Evolutionary conservation across 2,797 vertebrate species (phyloP).

Genomic region (Sylvilagus floridanus): DNA sequence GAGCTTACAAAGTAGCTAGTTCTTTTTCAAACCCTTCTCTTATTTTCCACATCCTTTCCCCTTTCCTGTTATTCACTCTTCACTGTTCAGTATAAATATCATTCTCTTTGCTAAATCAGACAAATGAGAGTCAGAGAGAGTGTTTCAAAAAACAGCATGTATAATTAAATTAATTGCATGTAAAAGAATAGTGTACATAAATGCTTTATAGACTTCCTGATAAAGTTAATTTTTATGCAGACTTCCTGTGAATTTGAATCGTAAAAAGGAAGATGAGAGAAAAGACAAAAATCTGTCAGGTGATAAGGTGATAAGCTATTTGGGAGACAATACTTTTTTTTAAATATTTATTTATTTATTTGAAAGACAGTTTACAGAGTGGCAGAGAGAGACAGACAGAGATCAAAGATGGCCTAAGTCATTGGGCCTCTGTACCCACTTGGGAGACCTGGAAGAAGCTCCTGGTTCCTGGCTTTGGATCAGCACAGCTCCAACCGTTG

Average conservation of each 20-base stretch:
- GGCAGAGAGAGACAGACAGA: too few relatives aligned
- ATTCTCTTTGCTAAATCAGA: neutral
- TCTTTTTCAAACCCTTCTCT: constrained; percentile 6
- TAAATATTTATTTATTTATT: too few relatives aligned
- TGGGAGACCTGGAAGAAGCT: too few relatives aligned
- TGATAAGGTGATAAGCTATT: neutral
- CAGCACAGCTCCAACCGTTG: too few relatives aligned
- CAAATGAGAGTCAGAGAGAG: neutral
- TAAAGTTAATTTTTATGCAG: constrained; percentile 32
- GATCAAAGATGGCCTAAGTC: too few relatives aligned
- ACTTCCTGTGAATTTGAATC: constrained; percentile 35
- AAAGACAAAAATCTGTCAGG: neutral
- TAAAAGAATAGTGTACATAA: constrained; percentile 12
- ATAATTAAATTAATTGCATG: constrained; percentile 7
- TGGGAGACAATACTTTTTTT: neutral
- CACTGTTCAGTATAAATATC: constrained; percentile 10
- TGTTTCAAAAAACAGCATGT: neutral
- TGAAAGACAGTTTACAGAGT: too few relatives aligned
- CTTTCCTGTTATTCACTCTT: constrained; percentile 8
- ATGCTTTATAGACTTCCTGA: neutral
- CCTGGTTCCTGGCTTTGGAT: too few relatives aligned
- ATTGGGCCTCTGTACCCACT: too few relatives aligned
- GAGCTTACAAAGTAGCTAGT: constrained; percentile 12
- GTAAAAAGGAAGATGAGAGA: neutral
- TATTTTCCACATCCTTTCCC: neutral